A percentile compares a stretch with the other conserved stretches of the same genome.
These are phyloP conservation scores for Tyria jacobaeae DNA, from an alignment of 2,888 invertebrate species.

Conservation along the genomic window DNA sequence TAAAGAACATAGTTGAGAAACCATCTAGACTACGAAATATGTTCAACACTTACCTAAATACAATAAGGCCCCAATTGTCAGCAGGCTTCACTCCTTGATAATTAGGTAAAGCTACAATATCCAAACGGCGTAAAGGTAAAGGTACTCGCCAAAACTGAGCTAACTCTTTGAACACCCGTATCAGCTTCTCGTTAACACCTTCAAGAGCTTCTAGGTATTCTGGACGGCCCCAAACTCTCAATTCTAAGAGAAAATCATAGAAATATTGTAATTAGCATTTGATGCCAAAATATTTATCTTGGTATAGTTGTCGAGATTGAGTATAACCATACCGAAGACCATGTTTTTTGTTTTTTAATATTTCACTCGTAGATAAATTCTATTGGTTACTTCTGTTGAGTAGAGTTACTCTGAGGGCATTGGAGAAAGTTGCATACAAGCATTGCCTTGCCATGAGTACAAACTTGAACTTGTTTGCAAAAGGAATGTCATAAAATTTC, in stretches of 20 bases:
- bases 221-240: constrained; percentile 88
- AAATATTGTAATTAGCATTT: too few relatives aligned
- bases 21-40: background rate
- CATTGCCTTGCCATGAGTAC: too few relatives aligned
- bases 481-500: too few relatives aligned
- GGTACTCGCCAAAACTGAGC: constrained; percentile 89
- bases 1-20: background rate
- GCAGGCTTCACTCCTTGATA: constrained; percentile 90
- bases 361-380: too few relatives aligned
- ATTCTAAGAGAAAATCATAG: constrained; percentile 58
- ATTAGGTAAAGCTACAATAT: constrained; percentile 91
- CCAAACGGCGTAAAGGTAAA: constrained; percentile 89
- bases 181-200: constrained; percentile 87
- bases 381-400: too few relatives aligned
- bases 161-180: constrained; percentile 86
- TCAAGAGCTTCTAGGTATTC: constrained; percentile 87
- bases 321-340: too few relatives aligned
- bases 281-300: too few relatives aligned
- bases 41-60: constrained; percentile 88
- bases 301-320: too few relatives aligned
- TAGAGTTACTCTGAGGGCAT: too few relatives aligned
- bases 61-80: constrained; percentile 92
- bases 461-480: too few relatives aligned
- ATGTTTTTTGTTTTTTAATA: too few relatives aligned
- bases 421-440: too few relatives aligned